A percentile compares a stretch with the other conserved stretches of the same genome.
phyloP scores from a whole-genome alignment of 2,797 vertebrate genomes.

The Basileuterus tristriatus region DNA sequence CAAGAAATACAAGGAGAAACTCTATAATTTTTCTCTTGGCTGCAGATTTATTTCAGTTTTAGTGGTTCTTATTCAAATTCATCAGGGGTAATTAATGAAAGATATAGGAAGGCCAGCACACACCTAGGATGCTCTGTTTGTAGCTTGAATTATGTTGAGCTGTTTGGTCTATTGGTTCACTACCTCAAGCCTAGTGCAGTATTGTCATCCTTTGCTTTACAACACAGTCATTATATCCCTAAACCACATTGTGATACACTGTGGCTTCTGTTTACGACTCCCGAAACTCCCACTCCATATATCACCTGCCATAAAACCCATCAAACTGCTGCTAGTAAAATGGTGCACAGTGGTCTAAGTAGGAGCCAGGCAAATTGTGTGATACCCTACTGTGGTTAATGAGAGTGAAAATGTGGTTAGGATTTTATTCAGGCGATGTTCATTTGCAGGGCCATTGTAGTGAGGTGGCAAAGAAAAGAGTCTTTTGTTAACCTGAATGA shows the following conservation, averaged over 20 bases:
- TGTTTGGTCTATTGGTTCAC: constrained; percentile 81
- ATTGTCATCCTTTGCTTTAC: constrained; percentile 84
- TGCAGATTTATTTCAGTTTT: constrained; percentile 71
- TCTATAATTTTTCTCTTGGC: constrained; percentile 49
- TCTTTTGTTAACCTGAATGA: constrained; percentile 80
- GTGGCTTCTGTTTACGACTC: constrained; percentile 86
- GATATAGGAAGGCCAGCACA: constrained; percentile 47
- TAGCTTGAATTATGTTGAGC: constrained; percentile 76
- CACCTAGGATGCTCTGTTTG: constrained; percentile 66
- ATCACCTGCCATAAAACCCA: constrained; percentile 87
- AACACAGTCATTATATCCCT: constrained; percentile 85
- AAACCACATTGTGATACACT: constrained; percentile 85
- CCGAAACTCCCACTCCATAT: constrained; percentile 85
- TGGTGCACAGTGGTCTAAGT: constrained; percentile 83
- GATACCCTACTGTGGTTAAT: constrained; percentile 85
- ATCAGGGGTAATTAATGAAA: constrained; percentile 74
- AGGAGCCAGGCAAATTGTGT: constrained; percentile 83
- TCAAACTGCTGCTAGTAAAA: constrained; percentile 84
- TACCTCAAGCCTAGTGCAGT: constrained; percentile 77
- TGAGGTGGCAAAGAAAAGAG: constrained; percentile 77
- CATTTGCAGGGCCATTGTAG: constrained; percentile 81
- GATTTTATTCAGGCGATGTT: constrained; percentile 83
- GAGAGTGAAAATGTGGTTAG: constrained; percentile 85
- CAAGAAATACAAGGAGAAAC: constrained; percentile 59
- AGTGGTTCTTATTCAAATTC: constrained; percentile 75